These are phyloP conservation scores for Cordilura impudica DNA, from an alignment of 2,888 invertebrate species.

Conservation along the genomic window DNA sequence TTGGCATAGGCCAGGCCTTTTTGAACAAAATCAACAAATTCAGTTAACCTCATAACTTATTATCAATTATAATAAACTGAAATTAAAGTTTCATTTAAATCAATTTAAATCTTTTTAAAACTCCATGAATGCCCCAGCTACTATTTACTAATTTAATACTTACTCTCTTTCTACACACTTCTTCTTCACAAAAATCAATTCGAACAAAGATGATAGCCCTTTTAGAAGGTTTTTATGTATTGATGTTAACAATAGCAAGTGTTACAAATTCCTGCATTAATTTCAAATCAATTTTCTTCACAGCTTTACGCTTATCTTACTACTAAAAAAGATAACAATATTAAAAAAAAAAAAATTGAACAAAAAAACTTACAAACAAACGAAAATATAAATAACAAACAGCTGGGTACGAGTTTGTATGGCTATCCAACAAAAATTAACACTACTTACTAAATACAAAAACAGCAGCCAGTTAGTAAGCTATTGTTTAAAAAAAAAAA, in stretches of 20 bases:
- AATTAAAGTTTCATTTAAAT: not conserved
- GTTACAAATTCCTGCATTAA: slow-evolving; percentile 76
- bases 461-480: slow-evolving; percentile 45
- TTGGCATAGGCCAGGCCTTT: too few relatives aligned
- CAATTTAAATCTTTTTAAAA: slow-evolving; percentile 1
- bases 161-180: not conserved
- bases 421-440: slow-evolving; percentile 1
- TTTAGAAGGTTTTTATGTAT: not conserved
- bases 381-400: slow-evolving; percentile 29
- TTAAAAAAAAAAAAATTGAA: slow-evolving; percentile 15
- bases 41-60: too few relatives aligned
- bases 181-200: too few relatives aligned
- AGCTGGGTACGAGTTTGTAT: slow-evolving; percentile 32
- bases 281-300: slow-evolving; percentile 77
- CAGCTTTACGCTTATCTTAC: slow-evolving; percentile 70
- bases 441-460: not conserved
- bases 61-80: not conserved
- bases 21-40: too few relatives aligned
- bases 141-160: not conserved
- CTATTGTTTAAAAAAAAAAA: slow-evolving; percentile 23
- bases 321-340: slow-evolving; percentile 40
- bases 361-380: not conserved
- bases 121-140: not conserved
- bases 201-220: not conserved
- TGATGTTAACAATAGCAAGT: slow-evolving; percentile 43